A percentile compares a stretch with the other conserved stretches of the same genome.
Conservation (phyloP, 2,888 invertebrate species). For the Dugesia japonica region DNA sequence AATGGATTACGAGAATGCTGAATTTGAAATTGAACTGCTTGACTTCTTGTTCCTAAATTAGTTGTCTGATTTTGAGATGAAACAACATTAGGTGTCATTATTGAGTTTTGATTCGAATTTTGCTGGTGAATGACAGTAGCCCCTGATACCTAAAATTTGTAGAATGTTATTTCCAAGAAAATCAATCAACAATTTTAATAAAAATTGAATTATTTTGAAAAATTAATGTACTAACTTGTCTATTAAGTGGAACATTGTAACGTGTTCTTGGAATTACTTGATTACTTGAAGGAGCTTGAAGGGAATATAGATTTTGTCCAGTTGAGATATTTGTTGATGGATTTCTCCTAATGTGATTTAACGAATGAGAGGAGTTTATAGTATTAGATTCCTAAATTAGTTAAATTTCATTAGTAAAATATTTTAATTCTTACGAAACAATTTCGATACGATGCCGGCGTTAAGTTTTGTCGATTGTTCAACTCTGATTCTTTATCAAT, state of each 20-base stretch:
- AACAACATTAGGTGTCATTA: background rate
- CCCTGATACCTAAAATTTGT: background rate
- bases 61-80: background rate
- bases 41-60: background rate
- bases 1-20: background rate
- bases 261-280: background rate
- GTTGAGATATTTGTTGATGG: background rate
- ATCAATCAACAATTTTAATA: too few relatives aligned
- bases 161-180: too few relatives aligned
- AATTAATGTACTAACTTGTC: background rate
- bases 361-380: background rate
- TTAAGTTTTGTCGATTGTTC: background rate
- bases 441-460: background rate
- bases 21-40: conserved; percentile 13
- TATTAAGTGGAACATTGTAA: background rate
- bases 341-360: background rate
- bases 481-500: background rate
- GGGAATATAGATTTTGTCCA: background rate
- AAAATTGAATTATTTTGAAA: too few relatives aligned
- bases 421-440: background rate
- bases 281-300: background rate
- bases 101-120: background rate
- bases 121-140: background rate
- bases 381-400: background rate
- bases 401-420: background rate